Evolutionary conservation across 2,113 vertebrate species (phyloP).

Genomic region (Peromyscus californicus): DNA sequence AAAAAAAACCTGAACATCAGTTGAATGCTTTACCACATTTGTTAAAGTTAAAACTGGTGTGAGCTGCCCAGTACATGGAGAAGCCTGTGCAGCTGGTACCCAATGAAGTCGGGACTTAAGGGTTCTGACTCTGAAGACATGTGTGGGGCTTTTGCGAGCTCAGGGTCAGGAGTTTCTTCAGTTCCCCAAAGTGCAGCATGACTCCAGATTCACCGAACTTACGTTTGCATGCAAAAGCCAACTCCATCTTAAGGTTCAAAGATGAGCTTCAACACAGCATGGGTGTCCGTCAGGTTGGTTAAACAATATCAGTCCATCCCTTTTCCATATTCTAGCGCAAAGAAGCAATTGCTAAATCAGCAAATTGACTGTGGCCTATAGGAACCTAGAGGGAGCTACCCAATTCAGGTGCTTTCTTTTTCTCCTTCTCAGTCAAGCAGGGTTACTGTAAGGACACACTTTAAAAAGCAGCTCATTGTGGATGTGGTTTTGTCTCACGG

Average conservation of each 20-base stretch:
- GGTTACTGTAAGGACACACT: background rate
- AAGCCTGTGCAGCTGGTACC: background rate
- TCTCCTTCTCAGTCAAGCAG: background rate
- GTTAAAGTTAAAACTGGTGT: background rate
- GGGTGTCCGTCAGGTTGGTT: background rate
- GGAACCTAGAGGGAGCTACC: background rate
- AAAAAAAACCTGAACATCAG: too few relatives aligned
- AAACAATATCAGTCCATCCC: background rate
- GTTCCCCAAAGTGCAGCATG: background rate
- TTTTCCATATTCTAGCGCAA: background rate
- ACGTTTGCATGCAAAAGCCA: background rate
- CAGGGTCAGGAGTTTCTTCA: background rate
- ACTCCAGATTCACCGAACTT: background rate
- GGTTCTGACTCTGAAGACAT: background rate
- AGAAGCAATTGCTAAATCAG: background rate
- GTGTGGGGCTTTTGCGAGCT: background rate
- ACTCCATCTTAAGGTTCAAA: background rate
- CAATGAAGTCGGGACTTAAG: background rate
- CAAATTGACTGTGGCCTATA: background rate
- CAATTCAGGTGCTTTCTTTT: background rate
- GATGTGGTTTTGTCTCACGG: background rate
- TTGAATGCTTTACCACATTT: background rate
- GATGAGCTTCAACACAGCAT: rapidly evolving
- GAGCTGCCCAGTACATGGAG: background rate
- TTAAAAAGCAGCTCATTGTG: background rate